Evolutionary conservation across 2,888 invertebrate species (phyloP), one percentile per base, ranked within the genome.

Genomic region (Hermaeophaga mercurialis): DNA sequence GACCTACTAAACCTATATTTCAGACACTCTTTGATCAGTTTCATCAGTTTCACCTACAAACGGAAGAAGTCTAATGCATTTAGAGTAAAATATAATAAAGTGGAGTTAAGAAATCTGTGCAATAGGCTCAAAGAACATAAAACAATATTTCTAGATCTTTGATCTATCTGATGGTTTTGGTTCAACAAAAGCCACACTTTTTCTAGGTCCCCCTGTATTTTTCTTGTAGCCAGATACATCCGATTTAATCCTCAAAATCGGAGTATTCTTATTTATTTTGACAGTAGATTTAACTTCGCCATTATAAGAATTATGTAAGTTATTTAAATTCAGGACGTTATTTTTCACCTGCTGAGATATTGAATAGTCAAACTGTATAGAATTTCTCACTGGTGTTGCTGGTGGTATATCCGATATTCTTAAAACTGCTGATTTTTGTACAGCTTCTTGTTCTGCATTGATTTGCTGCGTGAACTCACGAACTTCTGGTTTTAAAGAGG

Each of bases 401-500:
- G 65, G 66, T n/a, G 64, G 64, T 1, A 58, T 17, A 9, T 54
- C 49, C 1, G 44, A 52, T 14, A 28, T 53, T 31, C 55, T 55
- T 7, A 49, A 55, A 7, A 50, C 55, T 5, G 54, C 46, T 5
- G 50, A 53, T 31, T 52, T 57, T 26, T 55, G 59, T 41, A 28
- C 56, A 3, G 19, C 28, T 19, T 52, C 57, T 19, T 69, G 67
- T 54, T 64, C 65, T 6, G 14, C 33, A 7, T 43, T 33, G 19
- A 67, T 67, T n/a, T 48, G 22, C 26, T 52, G 26, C 22, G 50
- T 43, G 19, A 49, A 64, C 34, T 64, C 62, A 7, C 48, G 19
- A 7, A 43, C 59, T 34, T 83, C 80, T 4, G 77, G 75, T 28
- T 81, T 80, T 43, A 83, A 83, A 3, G 80, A 80, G 8, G 81